These are phyloP conservation scores for Charadrius vociferus DNA, from an alignment of 2,113 vertebrate species.

Conservation along the genomic window DNA sequence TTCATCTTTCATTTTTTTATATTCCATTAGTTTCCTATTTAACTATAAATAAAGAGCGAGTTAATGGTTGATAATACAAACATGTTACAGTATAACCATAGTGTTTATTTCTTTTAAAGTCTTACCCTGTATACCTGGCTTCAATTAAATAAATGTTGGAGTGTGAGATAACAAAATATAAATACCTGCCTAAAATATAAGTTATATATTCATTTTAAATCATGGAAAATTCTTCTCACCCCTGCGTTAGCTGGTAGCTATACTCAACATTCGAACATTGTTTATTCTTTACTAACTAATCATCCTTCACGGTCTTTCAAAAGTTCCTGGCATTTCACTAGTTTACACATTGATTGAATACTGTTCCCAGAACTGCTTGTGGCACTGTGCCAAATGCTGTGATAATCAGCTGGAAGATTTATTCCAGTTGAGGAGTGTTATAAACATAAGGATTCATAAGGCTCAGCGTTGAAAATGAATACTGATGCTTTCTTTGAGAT, in stretches of 20 bases:
- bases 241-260: constrained; percentile 46
- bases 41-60: constrained; percentile 57
- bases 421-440: constrained; percentile 81
- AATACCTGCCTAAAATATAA: constrained; percentile 62
- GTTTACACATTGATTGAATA: constrained; percentile 78
- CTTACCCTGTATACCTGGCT: constrained; percentile 62
- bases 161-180: constrained; percentile 71
- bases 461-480: constrained; percentile 61
- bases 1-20: constrained; percentile 51
- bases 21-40: constrained; percentile 53
- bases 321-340: constrained; percentile 78
- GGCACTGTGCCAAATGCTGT: constrained; percentile 77
- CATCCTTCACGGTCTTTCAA: constrained; percentile 74
- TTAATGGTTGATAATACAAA: constrained; percentile 39
- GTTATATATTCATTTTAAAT: constrained; percentile 64
- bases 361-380: constrained; percentile 75
- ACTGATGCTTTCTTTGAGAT: constrained; percentile 63
- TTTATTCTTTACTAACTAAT: constrained; percentile 79
- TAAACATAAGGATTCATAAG: constrained; percentile 81
- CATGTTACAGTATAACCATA: constrained; percentile 42
- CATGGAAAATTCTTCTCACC: constrained; percentile 66
- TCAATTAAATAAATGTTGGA: constrained; percentile 53
- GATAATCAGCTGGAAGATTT: constrained; percentile 87
- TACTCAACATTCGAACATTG: constrained; percentile 56
- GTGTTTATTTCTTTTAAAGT: constrained; percentile 70